These are phyloP conservation scores for Xestia rhomboidea DNA, from an alignment of 2,888 invertebrate genomes.

Conservation along the genomic window DNA sequence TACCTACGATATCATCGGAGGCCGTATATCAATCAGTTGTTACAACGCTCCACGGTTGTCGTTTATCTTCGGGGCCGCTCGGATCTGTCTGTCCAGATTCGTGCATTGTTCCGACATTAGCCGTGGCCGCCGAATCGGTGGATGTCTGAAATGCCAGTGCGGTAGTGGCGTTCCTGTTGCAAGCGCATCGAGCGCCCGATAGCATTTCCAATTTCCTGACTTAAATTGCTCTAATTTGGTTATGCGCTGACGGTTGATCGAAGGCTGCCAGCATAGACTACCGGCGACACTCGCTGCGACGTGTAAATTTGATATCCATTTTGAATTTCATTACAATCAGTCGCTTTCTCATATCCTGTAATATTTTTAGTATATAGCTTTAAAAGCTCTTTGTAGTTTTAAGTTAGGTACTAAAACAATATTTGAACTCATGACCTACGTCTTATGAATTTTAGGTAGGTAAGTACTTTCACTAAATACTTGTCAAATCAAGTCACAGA, in stretches of 20 bases:
- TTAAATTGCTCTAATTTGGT: constrained; percentile 90
- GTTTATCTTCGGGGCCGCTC: constrained; percentile 89
- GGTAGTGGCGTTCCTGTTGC: constrained; percentile 83
- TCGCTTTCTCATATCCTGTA: constrained; percentile 6
- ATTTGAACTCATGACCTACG: not conserved
- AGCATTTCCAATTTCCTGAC: constrained; percentile 90
- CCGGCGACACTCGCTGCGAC: constrained; percentile 77
- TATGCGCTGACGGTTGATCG: constrained; percentile 88
- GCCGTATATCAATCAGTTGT: constrained; percentile 90
- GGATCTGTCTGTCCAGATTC: constrained; percentile 89
- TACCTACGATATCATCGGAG: constrained; percentile 85
- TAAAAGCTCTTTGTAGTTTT: not conserved
- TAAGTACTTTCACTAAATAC: constrained; percentile 6
- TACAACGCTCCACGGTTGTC: constrained; percentile 88
- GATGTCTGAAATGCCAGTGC: constrained; percentile 88
- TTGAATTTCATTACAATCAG: constrained; percentile 33
- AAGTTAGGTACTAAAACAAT: not conserved
- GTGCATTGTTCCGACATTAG: constrained; percentile 90
- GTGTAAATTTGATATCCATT: constrained; percentile 74
- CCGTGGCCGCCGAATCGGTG: constrained; percentile 85
- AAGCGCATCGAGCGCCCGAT: constrained; percentile 86
- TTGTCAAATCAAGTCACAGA: constrained; percentile 23
- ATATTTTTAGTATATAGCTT: not conserved
- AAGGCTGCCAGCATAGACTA: constrained; percentile 80
- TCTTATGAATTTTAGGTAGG: not conserved